Conservation (phyloP, 2,888 invertebrate genomes). For the Sesia bembeciformis region DNA sequence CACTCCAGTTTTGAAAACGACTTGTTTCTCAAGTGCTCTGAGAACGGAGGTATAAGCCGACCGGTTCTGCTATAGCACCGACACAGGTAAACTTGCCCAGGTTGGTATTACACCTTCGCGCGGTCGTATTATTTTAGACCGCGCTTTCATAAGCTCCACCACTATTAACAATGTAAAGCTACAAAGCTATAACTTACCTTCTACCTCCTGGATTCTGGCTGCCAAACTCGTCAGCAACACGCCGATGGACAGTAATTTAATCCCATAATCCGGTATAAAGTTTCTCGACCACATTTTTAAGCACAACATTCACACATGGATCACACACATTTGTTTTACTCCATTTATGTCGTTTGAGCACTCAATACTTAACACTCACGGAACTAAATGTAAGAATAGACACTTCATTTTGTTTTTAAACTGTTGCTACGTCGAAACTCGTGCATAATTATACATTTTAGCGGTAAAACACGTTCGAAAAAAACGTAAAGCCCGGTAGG, state of each 20-base stretch:
- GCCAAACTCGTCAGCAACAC: conserved; percentile 59
- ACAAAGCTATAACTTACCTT: conserved; percentile 67
- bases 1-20: conserved; percentile 71
- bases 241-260: conserved; percentile 70
- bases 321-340: conserved; percentile 74
- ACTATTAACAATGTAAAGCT: conserved; percentile 29
- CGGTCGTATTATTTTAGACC: conserved; percentile 37
- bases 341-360: conserved; percentile 61
- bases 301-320: conserved; percentile 75
- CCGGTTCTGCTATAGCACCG: conserved; percentile 30
- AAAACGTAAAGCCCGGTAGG: conserved; percentile 53
- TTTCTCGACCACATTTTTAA: conserved; percentile 80
- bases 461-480: conserved; percentile 68
- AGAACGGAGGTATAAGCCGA: conserved; percentile 59
- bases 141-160: conserved; percentile 68
- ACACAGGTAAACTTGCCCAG: conserved; percentile 37
- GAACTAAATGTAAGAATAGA: conserved; percentile 68
- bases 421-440: conserved; percentile 57
- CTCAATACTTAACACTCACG: conserved; percentile 67
- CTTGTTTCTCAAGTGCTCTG: conserved; percentile 71
- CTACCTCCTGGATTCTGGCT: conserved; percentile 66
- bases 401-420: conserved; percentile 73
- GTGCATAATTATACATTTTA: conserved; percentile 62
- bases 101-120: conserved; percentile 30
- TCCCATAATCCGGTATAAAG: conserved; percentile 80